Evolutionary conservation across 2,797 vertebrate genomes (phyloP).

Genomic region (Tarsius wallacei): DNA sequence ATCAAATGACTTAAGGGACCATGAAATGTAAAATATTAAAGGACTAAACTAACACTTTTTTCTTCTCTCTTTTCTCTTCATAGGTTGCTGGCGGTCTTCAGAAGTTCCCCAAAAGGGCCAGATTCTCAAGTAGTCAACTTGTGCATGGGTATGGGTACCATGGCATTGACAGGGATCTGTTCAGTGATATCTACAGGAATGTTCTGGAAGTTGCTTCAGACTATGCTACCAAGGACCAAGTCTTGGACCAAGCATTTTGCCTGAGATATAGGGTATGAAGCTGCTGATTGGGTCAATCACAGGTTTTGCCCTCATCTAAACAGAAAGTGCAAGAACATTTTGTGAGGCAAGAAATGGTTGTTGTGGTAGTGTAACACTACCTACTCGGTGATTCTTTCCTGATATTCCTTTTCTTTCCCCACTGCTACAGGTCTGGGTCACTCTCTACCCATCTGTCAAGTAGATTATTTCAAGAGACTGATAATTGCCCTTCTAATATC

Average conservation of each 20-base stretch:
- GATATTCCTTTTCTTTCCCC: background rate
- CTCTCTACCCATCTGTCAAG: background rate
- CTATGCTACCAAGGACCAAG: too few species aligned
- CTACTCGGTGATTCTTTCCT: background rate
- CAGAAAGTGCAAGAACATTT: background rate
- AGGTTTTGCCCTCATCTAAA: background rate
- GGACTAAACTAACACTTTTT: background rate
- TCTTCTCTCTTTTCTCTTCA: background rate
- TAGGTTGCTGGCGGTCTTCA: background rate
- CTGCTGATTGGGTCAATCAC: background rate
- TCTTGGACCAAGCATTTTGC: background rate
- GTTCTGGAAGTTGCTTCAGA: background rate
- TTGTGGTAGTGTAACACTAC: rapidly evolving
- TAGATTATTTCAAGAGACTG: background rate
- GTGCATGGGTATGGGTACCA: too few species aligned
- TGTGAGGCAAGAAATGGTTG: background rate
- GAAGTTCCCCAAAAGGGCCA: background rate
- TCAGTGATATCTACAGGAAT: background rate
- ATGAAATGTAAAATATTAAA: background rate
- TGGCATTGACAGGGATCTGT: rapidly evolving
- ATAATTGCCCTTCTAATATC: background rate
- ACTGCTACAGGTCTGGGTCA: background rate
- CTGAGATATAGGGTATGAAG: background rate
- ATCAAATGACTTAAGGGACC: background rate
- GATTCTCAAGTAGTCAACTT: background rate